These are phyloP conservation scores for Sterna hirundo DNA, from an alignment of 2,113 vertebrate species.

Conservation along the genomic window DNA sequence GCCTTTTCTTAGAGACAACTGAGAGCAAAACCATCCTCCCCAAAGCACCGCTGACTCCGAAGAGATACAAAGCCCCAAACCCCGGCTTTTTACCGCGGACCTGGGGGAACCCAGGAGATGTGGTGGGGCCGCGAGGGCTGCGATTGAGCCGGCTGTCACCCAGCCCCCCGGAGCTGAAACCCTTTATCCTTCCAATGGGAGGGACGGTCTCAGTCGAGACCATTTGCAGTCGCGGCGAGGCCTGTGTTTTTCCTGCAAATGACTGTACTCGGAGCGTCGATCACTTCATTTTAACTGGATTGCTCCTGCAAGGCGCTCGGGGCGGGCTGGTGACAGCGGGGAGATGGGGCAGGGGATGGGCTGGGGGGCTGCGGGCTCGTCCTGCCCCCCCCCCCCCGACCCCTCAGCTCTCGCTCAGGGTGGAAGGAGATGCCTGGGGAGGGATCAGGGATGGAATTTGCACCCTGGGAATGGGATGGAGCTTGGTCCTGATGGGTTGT, in stretches of 20 bases:
- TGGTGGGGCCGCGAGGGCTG: rapidly evolving
- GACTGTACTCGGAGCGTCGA: conserved; percentile 27
- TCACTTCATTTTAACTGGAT: conserved; percentile 58
- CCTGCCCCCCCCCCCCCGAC: not conserved
- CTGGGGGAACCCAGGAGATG: not conserved
- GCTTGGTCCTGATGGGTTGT: not conserved
- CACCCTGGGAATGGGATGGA: not conserved
- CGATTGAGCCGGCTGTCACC: not conserved
- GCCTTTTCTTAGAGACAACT: not conserved
- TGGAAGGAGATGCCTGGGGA: not conserved
- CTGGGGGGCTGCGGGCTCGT: not conserved
- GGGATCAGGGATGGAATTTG: not conserved
- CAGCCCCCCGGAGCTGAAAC: not conserved
- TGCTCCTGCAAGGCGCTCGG: not conserved
- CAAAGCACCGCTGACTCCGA: not conserved
- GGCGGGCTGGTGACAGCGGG: not conserved
- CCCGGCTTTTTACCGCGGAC: not conserved
- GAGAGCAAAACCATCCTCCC: not conserved
- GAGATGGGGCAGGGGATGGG: not conserved
- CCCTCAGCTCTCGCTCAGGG: not conserved
- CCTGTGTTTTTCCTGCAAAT: conserved; percentile 50
- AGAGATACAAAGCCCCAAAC: not conserved
- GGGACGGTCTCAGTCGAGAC: not conserved
- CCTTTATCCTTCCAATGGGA: not conserved
- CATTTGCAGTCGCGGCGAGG: conserved; percentile 26